phyloP scores from a whole-genome alignment of 23 tunicate genomes.

The Halocynthia roretzi region DNA sequence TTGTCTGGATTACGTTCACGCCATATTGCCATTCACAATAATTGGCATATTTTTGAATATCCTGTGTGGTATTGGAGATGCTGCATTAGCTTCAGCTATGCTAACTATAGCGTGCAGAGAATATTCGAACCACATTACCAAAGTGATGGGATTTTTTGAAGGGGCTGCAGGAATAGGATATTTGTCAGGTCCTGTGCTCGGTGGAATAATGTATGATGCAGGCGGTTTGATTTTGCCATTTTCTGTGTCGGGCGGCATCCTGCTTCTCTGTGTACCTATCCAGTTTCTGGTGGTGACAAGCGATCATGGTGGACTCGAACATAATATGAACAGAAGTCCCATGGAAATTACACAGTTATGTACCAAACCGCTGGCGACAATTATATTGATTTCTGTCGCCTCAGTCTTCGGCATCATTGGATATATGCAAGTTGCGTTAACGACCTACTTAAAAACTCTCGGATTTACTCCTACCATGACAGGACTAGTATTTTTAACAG shows the following conservation, averaged over 20 bases:
- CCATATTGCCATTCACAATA: constrained; percentile 1
- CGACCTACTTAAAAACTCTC: not conserved
- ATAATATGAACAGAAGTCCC: not conserved
- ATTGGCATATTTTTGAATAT: not conserved
- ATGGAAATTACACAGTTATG: not conserved
- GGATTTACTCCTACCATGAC: not conserved
- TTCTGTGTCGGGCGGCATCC: not conserved
- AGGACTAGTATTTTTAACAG: constrained; percentile 2
- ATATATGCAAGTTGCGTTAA: constrained; percentile 1
- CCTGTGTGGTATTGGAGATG: constrained; percentile 13
- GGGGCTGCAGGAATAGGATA: constrained; percentile 12
- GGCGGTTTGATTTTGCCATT: constrained; percentile 10
- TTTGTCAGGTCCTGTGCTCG: constrained; percentile 14
- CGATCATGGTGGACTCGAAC: not conserved
- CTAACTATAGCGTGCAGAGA: constrained; percentile 15
- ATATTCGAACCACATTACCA: constrained; percentile 15
- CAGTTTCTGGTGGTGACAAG: not conserved
- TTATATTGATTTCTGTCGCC: not conserved
- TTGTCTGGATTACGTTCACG: constrained; percentile 1
- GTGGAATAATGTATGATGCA: constrained; percentile 3
- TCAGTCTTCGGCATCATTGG: constrained; percentile 13
- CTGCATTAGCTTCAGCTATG: constrained; percentile 7
- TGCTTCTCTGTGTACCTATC: constrained; percentile 1
- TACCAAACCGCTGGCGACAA: not conserved
- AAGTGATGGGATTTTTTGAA: constrained; percentile 15